A percentile compares a stretch with the other conserved stretches of the same genome.
Evolutionary conservation across 1,140 invertebrate genomes (phyloP).

Genomic region (Drosophila micromelanica): DNA sequence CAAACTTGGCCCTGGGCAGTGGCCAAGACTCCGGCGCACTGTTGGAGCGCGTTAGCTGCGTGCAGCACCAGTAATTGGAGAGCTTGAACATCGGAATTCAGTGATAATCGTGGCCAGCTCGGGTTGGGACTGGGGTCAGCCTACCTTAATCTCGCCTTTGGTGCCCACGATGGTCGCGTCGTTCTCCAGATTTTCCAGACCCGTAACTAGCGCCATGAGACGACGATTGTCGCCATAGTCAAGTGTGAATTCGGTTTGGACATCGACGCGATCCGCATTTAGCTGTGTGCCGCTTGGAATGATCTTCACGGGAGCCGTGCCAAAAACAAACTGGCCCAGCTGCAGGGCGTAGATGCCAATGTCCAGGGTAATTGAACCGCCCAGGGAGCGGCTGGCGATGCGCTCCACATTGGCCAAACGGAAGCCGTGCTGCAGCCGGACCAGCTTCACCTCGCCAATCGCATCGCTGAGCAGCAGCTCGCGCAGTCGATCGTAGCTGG

Average conservation of each 20-base stretch:
- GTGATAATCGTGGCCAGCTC: slow-evolving; percentile 19
- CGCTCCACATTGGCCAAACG: slow-evolving; percentile 68
- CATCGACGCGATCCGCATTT: slow-evolving; percentile 89
- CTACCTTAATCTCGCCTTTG: slow-evolving; percentile 87
- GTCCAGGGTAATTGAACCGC: slow-evolving; percentile 92
- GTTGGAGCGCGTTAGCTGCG: slow-evolving; percentile 62
- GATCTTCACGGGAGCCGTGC: slow-evolving; percentile 87
- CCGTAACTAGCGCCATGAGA: slow-evolving; percentile 87
- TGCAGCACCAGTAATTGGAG: slow-evolving; percentile 84
- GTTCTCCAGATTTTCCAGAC: slow-evolving; percentile 86
- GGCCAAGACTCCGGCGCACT: slow-evolving; percentile 85
- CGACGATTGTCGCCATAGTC: slow-evolving; percentile 87
- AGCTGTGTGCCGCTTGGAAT: slow-evolving; percentile 87
- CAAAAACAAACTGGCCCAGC: slow-evolving; percentile 89
- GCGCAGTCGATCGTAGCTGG: slow-evolving; percentile 88
- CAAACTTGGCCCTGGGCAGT: slow-evolving; percentile 85
- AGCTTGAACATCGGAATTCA: slow-evolving; percentile 61
- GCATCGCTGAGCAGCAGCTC: slow-evolving; percentile 86
- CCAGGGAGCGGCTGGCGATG: slow-evolving; percentile 84
- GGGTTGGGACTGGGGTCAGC: slow-evolving; percentile 8
- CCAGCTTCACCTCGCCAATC: slow-evolving; percentile 90
- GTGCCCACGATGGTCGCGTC: slow-evolving; percentile 88
- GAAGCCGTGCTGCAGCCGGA: slow-evolving; percentile 89
- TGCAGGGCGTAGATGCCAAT: slow-evolving; percentile 93
- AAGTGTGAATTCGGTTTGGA: slow-evolving; percentile 87